phyloP scores from a whole-genome alignment of 30 jellyfish, hydroid and myxozoan genomes.

The Pseudorhiza aurosa region DNA sequence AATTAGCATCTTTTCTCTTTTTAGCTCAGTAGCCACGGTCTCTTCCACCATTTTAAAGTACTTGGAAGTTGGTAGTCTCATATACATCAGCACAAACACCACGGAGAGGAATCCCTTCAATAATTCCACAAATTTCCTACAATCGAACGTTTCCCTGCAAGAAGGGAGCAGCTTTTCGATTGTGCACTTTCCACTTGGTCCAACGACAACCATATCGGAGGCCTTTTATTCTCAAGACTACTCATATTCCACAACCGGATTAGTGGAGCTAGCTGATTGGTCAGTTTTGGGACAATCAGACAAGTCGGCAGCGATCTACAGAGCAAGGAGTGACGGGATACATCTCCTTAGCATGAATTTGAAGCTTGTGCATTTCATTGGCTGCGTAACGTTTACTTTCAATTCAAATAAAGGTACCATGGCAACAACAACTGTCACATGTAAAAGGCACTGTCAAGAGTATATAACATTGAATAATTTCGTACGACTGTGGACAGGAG shows the following conservation, averaged over 20 bases:
- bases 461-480: slow-evolving; percentile 53
- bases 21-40: slow-evolving; percentile 28
- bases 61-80: slow-evolving; percentile 52
- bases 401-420: slow-evolving; percentile 51
- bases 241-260: slow-evolving; percentile 22
- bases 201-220: slow-evolving; percentile 35
- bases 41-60: slow-evolving; percentile 40
- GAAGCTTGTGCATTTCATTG: slow-evolving; percentile 35
- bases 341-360: slow-evolving; percentile 46
- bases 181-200: slow-evolving; percentile 31
- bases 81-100: slow-evolving; percentile 29
- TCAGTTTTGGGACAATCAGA: background rate
- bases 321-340: slow-evolving; percentile 47
- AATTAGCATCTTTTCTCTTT: background rate
- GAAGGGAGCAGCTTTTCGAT: slow-evolving; percentile 69
- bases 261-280: slow-evolving; percentile 53
- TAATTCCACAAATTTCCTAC: slow-evolving; percentile 1
- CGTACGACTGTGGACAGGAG: slow-evolving; percentile 55
- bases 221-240: slow-evolving; percentile 11
- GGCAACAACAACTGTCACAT: slow-evolving; percentile 44
- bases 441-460: slow-evolving; percentile 50
- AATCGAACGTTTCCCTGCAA: slow-evolving; percentile 33
- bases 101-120: background rate
- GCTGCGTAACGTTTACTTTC: slow-evolving; percentile 56
- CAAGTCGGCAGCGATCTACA: slow-evolving; percentile 30